These are phyloP conservation scores for Halictus quadricinctus DNA, from an alignment of 2,888 invertebrate genomes.

Conservation along the genomic window DNA sequence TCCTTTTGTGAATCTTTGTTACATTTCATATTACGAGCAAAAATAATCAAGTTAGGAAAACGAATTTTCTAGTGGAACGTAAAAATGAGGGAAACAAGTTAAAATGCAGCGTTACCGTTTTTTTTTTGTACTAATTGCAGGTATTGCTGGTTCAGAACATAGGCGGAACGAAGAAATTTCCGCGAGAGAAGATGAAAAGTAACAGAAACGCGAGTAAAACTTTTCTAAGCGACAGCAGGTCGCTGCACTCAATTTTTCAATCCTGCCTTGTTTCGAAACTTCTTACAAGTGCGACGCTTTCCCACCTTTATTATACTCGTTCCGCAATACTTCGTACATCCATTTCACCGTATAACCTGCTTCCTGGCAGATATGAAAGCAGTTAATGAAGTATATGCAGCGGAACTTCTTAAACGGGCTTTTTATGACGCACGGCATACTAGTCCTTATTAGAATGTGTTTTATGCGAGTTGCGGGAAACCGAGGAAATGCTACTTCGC, in stretches of 20 bases:
- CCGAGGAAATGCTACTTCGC: not conserved
- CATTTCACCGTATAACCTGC: slow-evolving; percentile 21
- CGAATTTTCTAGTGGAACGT: not conserved
- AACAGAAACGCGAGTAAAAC: slow-evolving; percentile 16
- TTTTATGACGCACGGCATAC: not conserved
- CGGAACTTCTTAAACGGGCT: slow-evolving; percentile 11
- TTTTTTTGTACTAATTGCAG: not conserved
- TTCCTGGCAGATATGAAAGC: slow-evolving; percentile 1
- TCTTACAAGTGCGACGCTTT: slow-evolving; percentile 35
- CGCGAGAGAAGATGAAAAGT: slow-evolving; percentile 7
- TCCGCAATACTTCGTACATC: slow-evolving; percentile 21
- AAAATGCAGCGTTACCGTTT: not conserved
- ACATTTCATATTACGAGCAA: not conserved
- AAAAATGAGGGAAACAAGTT: not conserved
- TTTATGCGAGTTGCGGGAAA: not conserved
- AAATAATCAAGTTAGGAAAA: not conserved
- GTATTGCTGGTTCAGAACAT: not conserved
- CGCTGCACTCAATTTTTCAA: slow-evolving; percentile 24
- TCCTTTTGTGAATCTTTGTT: not conserved
- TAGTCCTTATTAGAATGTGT: slow-evolving; percentile 17
- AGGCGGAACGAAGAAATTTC: slow-evolving; percentile 20
- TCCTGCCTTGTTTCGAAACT: slow-evolving; percentile 48
- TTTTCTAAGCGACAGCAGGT: slow-evolving; percentile 34
- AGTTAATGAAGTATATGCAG: slow-evolving; percentile 38
- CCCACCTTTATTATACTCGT: slow-evolving; percentile 35